Conservation (phyloP, 2,797 vertebrate genomes). For the Syngnathus acus region DNA sequence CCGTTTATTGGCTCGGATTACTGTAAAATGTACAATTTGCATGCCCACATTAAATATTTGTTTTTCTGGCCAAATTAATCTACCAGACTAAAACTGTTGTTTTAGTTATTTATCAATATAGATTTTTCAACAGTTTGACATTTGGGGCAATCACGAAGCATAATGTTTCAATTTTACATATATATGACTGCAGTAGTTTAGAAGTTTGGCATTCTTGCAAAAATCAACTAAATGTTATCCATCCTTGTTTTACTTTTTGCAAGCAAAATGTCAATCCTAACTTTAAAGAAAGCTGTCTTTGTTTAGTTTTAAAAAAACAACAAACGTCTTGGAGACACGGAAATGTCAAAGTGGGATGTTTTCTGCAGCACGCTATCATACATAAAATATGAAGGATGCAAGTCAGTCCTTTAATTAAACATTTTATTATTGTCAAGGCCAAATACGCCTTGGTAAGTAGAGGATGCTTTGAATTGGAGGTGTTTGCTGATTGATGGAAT, state of each 20-base stretch:
- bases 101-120: too few species aligned
- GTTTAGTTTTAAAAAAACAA: not conserved
- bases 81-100: too few species aligned
- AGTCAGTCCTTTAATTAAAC: constrained; percentile 12
- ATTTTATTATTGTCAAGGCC: constrained; percentile 5
- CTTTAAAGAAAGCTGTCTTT: not conserved
- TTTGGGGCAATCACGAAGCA: not conserved
- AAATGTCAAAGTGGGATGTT: constrained; percentile 4
- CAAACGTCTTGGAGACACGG: not conserved
- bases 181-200: not conserved
- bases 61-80: too few species aligned
- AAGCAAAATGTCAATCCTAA: not conserved
- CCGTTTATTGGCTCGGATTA: not conserved
- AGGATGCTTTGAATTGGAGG: not conserved
- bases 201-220: not conserved
- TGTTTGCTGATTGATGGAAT: not conserved
- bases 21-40: not conserved
- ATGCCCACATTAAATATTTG: not conserved
- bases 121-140: not conserved
- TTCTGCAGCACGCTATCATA: not conserved
- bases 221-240: not conserved
- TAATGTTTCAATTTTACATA: not conserved
- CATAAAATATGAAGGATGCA: constrained; percentile 17
- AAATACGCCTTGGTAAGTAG: not conserved
- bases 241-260: not conserved